phyloP scores from a whole-genome alignment of 2,888 invertebrate genomes.

The Cepaea hortensis region DNA sequence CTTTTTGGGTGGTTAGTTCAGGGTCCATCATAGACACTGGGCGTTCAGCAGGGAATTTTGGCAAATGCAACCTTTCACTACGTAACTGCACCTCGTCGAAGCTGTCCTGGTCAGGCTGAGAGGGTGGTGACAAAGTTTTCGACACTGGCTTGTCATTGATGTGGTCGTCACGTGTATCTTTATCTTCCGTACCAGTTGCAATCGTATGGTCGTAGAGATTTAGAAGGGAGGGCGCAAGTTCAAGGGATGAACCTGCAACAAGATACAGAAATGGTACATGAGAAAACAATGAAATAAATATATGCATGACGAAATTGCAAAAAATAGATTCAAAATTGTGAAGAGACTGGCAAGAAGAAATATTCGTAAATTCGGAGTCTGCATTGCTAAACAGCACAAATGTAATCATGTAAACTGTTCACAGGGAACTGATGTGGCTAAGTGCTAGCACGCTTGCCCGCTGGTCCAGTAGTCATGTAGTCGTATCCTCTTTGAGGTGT shows the following conservation, averaged over 20 bases:
- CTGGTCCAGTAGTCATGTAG: no score
- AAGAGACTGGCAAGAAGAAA: no score
- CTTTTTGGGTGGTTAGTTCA: background rate
- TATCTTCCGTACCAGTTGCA: conserved; percentile 37
- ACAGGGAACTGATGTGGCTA: no score
- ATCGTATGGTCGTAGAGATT: conserved; percentile 68
- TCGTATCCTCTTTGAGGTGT: no score
- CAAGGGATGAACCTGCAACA: conserved; percentile 67
- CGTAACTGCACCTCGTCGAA: background rate
- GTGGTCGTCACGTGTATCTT: background rate
- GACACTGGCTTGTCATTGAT: background rate
- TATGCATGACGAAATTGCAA: no score
- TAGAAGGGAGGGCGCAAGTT: conserved; percentile 66
- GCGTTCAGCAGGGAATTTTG: conserved; percentile 22
- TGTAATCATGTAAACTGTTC: no score
- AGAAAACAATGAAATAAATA: no score
- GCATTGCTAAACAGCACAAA: no score
- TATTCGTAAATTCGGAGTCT: no score
- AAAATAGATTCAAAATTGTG: no score
- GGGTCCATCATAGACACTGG: conserved; percentile 49
- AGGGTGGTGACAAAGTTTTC: background rate
- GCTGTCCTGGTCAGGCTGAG: background rate
- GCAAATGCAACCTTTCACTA: background rate
- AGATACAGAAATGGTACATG: background rate
- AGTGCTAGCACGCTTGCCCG: no score